Evolutionary conservation across 2,888 invertebrate species (phyloP).

Genomic region (Tillus elongatus): DNA sequence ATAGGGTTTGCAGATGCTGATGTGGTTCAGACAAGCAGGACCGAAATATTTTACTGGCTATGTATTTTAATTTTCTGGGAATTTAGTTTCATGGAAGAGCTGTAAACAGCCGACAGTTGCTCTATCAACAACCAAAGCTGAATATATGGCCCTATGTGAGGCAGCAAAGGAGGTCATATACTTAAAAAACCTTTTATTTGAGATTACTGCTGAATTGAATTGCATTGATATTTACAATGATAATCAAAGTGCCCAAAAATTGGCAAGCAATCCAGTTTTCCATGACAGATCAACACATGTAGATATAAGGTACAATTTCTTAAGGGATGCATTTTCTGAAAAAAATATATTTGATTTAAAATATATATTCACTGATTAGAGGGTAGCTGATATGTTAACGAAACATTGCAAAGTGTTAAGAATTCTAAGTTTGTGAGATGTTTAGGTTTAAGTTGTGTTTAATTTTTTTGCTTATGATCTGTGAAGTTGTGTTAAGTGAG

Average conservation of each 20-base stretch:
- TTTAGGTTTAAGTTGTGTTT: conserved; percentile 9
- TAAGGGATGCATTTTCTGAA: conserved; percentile 11
- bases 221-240: conserved; percentile 9
- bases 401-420: conserved; percentile 13
- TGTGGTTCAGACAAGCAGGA: conserved; percentile 9
- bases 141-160: conserved; percentile 10
- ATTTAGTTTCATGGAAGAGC: conserved; percentile 9
- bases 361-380: conserved; percentile 15
- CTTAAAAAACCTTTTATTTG: too few species aligned
- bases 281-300: conserved; percentile 10
- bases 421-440: conserved; percentile 5
- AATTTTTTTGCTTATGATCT: background rate
- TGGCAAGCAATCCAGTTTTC: conserved; percentile 12
- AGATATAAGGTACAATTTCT: conserved; percentile 11
- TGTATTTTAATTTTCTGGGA: conserved; percentile 11
- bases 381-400: conserved; percentile 20
- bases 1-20: conserved; percentile 12
- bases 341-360: conserved; percentile 11
- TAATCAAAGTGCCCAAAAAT: conserved; percentile 6
- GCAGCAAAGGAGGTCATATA: too few species aligned
- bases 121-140: conserved; percentile 18
- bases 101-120: conserved; percentile 20
- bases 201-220: conserved; percentile 8
- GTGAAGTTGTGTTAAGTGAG: conserved; percentile 1
- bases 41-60: conserved; percentile 12